Conservation (phyloP, 2,113 vertebrate genomes). For the Megaleporinus macrocephalus region DNA sequence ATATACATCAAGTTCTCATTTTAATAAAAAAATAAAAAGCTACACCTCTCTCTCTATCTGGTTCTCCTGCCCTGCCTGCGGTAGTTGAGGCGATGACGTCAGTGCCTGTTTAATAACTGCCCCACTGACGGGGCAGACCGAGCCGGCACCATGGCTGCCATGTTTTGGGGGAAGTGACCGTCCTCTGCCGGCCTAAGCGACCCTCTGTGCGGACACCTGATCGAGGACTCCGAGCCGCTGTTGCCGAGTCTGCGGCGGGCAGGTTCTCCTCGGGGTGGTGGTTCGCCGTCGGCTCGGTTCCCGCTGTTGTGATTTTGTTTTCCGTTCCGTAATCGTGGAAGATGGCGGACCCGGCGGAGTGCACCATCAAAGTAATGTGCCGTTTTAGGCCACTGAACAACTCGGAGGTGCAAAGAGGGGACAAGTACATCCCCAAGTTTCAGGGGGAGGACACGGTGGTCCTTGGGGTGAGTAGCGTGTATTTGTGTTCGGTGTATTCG, state of each 20-base stretch:
- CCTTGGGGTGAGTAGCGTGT: slow-evolving; percentile 79
- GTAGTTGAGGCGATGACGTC: background rate
- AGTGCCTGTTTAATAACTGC: background rate
- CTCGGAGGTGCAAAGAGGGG: slow-evolving; percentile 87
- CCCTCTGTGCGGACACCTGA: background rate
- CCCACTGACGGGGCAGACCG: slow-evolving; percentile 3
- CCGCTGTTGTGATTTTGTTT: background rate
- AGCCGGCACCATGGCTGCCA: slow-evolving; percentile 22
- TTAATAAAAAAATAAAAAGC: no score
- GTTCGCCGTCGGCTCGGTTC: background rate
- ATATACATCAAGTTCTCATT: no score
- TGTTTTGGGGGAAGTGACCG: slow-evolving; percentile 21
- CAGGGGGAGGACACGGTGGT: slow-evolving; percentile 87
- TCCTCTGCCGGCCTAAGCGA: background rate
- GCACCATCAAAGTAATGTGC: slow-evolving; percentile 95
- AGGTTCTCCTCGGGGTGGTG: background rate
- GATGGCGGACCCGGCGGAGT: slow-evolving; percentile 92
- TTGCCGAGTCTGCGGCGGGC: background rate
- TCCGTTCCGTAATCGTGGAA: slow-evolving; percentile 62
- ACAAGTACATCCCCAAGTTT: slow-evolving; percentile 91
- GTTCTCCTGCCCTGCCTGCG: background rate
- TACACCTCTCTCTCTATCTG: no score
- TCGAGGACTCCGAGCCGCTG: background rate
- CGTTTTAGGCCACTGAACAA: slow-evolving; percentile 93
- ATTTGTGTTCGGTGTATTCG: background rate